Conservation (phyloP, 2,797 vertebrate genomes). For the Jordanella pulchra region DNA sequence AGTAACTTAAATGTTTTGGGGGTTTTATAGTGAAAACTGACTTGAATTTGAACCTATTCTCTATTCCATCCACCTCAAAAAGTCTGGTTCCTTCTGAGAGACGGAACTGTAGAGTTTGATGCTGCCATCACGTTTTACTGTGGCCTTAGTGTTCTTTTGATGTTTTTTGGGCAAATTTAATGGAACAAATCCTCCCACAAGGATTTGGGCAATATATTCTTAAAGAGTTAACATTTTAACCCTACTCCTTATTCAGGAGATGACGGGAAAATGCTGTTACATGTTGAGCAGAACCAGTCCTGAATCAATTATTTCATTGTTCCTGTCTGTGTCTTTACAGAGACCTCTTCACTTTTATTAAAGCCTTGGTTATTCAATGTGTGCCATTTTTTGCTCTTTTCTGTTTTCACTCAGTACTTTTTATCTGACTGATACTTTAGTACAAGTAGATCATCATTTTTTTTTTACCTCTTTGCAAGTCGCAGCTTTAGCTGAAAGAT, state of each 20-base stretch:
- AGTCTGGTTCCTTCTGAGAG: neutral
- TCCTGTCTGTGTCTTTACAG: no score
- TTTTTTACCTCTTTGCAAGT: neutral
- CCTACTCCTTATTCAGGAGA: neutral
- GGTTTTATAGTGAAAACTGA: no score
- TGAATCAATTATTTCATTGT: no score
- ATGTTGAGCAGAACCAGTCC: neutral
- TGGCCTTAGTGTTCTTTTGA: neutral
- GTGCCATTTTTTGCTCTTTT: neutral
- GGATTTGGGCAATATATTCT: neutral
- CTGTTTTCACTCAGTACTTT: neutral
- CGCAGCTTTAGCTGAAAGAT: no score
- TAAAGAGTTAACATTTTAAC: neutral
- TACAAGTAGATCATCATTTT: neutral
- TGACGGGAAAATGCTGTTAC: neutral
- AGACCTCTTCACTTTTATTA: neutral
- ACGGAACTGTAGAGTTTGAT: neutral
- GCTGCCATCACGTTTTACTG: neutral
- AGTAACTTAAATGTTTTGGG: neutral
- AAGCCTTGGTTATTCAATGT: no score
- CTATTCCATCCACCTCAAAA: neutral
- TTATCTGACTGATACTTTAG: neutral
- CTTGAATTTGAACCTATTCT: neutral
- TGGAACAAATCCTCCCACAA: neutral
- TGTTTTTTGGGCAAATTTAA: neutral